phyloP scores from a whole-genome alignment of 1,140 invertebrate species.

The Lethrus apterus region DNA sequence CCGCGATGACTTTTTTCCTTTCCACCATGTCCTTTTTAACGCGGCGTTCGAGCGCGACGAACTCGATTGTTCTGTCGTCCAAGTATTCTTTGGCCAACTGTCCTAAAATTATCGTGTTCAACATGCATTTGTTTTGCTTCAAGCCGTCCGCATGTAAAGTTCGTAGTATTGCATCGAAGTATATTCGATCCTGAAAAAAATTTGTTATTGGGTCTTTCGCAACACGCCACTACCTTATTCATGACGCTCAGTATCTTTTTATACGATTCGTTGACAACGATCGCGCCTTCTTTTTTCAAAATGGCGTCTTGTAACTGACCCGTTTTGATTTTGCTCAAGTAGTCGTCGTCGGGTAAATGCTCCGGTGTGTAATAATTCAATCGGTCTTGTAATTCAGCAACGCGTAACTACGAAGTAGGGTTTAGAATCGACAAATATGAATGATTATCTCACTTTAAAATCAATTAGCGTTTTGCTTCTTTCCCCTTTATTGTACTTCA shows the following conservation, averaged over 20 bases:
- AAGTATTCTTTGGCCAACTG: constrained; percentile 55
- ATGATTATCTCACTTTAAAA: constrained; percentile 44
- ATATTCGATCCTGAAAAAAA: constrained; percentile 54
- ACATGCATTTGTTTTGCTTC: constrained; percentile 50
- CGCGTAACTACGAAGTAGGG: background rate
- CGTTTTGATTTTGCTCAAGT: constrained; percentile 44
- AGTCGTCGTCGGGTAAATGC: constrained; percentile 3
- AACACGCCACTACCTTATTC: too few species aligned
- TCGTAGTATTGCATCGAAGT: constrained; percentile 51
- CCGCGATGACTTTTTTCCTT: constrained; percentile 46
- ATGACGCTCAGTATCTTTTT: constrained; percentile 48
- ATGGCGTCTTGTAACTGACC: constrained; percentile 48
- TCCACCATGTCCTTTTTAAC: constrained; percentile 55
- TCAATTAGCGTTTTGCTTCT: constrained; percentile 49
- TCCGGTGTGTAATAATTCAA: background rate
- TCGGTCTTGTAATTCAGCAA: constrained; percentile 2
- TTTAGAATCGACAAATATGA: too few species aligned
- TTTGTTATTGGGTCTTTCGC: too few species aligned
- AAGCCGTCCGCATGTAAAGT: constrained; percentile 47
- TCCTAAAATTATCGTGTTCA: constrained; percentile 52
- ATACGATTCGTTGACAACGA: constrained; percentile 51
- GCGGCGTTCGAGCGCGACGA: constrained; percentile 46
- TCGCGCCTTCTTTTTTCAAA: constrained; percentile 52
- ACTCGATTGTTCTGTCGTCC: constrained; percentile 50
- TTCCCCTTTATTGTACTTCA: constrained; percentile 49